A percentile compares a stretch with the other conserved stretches of the same genome.
Conservation (phyloP, 37 sponge, comb jelly and placozoan species). For the Aphrocallistes beatrix region DNA sequence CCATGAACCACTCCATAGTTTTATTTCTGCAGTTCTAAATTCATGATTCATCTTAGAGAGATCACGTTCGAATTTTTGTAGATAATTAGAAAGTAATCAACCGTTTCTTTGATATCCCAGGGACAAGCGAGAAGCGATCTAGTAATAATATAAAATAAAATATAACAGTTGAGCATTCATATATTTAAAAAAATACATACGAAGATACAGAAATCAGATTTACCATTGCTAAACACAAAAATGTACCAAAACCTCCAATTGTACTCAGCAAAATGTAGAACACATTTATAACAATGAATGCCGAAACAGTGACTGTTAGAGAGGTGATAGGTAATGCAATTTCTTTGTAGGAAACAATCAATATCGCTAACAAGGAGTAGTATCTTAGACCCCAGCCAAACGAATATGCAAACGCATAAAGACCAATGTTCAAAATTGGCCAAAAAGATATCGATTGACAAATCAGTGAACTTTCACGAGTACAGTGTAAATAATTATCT, state of each 20-base stretch:
- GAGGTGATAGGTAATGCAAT: not conserved
- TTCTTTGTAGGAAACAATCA: not conserved
- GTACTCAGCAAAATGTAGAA: not conserved
- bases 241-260: not conserved
- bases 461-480: not conserved
- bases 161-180: too few species aligned
- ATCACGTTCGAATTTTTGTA: too few species aligned
- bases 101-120: too few species aligned
- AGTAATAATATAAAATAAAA: too few species aligned
- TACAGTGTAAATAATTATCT: not conserved
- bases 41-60: too few species aligned
- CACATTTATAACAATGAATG: not conserved
- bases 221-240: not conserved
- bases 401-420: not conserved
- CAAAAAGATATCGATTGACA: not conserved
- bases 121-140: too few species aligned
- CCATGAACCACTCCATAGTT: too few species aligned
- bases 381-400: not conserved
- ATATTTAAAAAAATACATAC: not conserved
- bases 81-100: too few species aligned
- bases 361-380: not conserved
- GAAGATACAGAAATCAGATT: not conserved
- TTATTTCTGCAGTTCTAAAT: too few species aligned
- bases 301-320: not conserved
- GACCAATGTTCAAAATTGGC: not conserved